phyloP scores from a whole-genome alignment of 2,797 vertebrate species.

The Megaceryle alcyon region DNA sequence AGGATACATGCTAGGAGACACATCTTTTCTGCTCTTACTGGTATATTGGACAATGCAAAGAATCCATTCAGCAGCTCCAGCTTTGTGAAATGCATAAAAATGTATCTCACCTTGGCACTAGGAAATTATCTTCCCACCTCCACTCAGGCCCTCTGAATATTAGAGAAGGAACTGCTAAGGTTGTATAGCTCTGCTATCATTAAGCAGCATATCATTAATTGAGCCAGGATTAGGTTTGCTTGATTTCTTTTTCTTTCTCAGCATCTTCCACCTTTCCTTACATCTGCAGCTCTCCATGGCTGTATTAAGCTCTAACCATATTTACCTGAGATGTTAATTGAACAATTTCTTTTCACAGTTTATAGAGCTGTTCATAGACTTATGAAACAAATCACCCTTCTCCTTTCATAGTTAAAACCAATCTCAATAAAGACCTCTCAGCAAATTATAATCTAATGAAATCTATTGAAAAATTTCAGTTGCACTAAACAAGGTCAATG shows the following conservation, averaged over 20 bases:
- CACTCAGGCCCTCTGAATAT: background rate
- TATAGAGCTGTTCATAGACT: constrained; percentile 41
- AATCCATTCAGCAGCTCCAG: background rate
- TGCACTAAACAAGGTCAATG: constrained; percentile 67
- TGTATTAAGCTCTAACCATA: constrained; percentile 5
- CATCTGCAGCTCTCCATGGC: background rate
- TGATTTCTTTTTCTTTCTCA: background rate
- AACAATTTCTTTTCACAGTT: constrained; percentile 58
- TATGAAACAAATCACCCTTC: constrained; percentile 61
- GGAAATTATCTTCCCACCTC: background rate
- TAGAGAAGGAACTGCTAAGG: background rate
- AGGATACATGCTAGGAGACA: background rate
- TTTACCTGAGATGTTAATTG: constrained; percentile 58
- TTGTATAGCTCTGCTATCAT: background rate
- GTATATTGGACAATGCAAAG: background rate
- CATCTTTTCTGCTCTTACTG: background rate
- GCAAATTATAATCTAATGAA: constrained; percentile 68
- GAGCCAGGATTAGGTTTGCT: background rate
- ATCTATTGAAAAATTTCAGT: constrained; percentile 73
- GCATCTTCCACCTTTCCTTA: background rate
- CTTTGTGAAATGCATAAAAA: background rate
- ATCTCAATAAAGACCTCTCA: constrained; percentile 55
- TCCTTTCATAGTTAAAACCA: constrained; percentile 52
- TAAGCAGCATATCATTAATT: background rate
- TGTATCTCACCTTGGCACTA: background rate